A percentile compares a stretch with the other conserved stretches of the same genome.
phyloP scores from a whole-genome alignment of 2,888 invertebrate species.

The Meloe dianella region DNA sequence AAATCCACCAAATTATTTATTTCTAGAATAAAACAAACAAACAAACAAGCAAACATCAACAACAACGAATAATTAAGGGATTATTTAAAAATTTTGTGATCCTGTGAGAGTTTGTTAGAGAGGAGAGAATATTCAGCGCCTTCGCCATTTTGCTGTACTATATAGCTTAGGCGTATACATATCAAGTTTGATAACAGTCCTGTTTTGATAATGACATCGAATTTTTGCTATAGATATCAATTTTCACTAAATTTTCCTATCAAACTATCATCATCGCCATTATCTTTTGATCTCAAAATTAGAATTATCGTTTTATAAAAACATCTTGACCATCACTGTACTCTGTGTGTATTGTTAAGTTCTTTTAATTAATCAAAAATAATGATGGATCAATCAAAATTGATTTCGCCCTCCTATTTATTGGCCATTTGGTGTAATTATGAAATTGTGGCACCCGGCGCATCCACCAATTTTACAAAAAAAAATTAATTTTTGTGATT shows the following conservation, averaged over 20 bases:
- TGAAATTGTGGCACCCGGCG: neutral
- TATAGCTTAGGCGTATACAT: conserved; percentile 53
- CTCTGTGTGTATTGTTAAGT: neutral
- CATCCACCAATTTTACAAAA: neutral
- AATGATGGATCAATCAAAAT: neutral
- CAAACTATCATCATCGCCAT: neutral
- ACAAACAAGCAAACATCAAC: too few relatives aligned
- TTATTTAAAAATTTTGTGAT: too few relatives aligned
- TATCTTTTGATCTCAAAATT: too few relatives aligned
- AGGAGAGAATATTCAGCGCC: conserved; percentile 22
- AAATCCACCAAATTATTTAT: too few relatives aligned
- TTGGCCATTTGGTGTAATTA: neutral
- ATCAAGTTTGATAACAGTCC: conserved; percentile 39
- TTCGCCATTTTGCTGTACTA: conserved; percentile 54
- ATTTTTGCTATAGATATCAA: neutral
- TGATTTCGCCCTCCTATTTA: neutral
- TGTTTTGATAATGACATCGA: neutral
- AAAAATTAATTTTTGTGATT: neutral
- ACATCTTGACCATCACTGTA: neutral
- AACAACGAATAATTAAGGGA: too few relatives aligned
- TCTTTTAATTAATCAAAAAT: neutral
- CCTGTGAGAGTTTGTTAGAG: neutral
- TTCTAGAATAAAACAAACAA: too few relatives aligned
- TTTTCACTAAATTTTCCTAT: neutral
- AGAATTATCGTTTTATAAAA: neutral